Percentiles rank a stretch among this genome's conserved stretches.
Evolutionary conservation across 2,113 vertebrate species (phyloP).

Genomic region (Lycocorax pyrrhopterus): DNA sequence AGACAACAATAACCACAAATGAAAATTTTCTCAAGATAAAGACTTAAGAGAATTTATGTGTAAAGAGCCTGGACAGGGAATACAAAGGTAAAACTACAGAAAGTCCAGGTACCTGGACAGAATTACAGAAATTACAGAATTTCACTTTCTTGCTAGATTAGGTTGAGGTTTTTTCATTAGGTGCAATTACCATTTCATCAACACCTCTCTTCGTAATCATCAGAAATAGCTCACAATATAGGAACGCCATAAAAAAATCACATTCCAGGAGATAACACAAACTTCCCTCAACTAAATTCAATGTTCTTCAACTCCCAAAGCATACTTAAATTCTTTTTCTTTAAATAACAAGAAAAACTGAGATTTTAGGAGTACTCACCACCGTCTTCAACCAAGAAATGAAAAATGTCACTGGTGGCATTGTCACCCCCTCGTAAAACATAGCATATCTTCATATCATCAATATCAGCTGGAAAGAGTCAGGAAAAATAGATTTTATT

Average conservation of each 20-base stretch:
- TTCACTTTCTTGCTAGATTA: neutral
- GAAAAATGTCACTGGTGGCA: constrained; percentile 85
- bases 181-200: neutral
- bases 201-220: neutral
- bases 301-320: neutral
- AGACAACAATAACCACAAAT: neutral
- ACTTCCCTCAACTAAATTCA: neutral
- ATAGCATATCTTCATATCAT: constrained; percentile 91
- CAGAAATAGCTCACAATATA: neutral
- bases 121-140: neutral
- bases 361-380: constrained; percentile 74
- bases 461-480: constrained; percentile 82
- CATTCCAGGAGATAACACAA: neutral
- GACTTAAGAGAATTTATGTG: neutral
- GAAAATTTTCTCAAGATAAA: neutral
- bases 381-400: constrained; percentile 85
- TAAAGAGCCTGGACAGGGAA: neutral
- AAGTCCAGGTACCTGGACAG: neutral
- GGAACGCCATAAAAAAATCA: neutral
- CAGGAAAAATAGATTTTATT: neutral
- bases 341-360: neutral
- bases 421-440: constrained; percentile 81
- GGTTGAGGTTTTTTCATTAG: neutral
- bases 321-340: neutral
- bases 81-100: neutral